Percentiles rank a stretch among this genome's conserved stretches.
phyloP scores from a whole-genome alignment of 1,140 invertebrate species.

The Lordiphosa stackelbergi region DNA sequence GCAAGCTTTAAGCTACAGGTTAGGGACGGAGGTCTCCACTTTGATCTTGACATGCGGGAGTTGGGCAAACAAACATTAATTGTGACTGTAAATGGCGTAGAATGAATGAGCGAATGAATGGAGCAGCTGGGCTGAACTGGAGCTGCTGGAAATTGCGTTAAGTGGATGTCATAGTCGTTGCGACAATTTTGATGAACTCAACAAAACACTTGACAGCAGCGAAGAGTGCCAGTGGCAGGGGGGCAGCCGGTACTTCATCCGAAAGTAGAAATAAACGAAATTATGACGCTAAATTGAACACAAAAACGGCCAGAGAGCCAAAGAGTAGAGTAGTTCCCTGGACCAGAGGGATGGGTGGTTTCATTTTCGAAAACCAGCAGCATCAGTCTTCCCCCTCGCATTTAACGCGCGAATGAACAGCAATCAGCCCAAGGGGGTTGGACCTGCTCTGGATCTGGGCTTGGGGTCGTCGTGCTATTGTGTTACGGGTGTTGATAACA shows the following conservation, averaged over 20 bases:
- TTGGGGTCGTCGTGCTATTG: conserved; percentile 39
- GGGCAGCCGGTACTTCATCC: conserved; percentile 5
- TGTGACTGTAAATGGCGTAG: conserved; percentile 72
- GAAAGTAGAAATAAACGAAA: conserved; percentile 62
- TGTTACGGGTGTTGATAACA: conserved; percentile 40
- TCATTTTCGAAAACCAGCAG: conserved; percentile 34
- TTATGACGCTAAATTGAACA: conserved; percentile 75
- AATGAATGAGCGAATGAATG: conserved; percentile 30
- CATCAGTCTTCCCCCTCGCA: conserved; percentile 27
- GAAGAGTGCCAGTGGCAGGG: conserved; percentile 12
- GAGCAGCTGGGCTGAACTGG: conserved; percentile 27
- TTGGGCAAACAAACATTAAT: conserved; percentile 68
- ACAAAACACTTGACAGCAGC: conserved; percentile 70
- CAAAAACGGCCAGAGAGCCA: conserved; percentile 62
- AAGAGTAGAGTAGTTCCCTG: conserved; percentile 53
- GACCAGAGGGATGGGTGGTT: conserved; percentile 16
- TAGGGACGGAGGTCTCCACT: conserved; percentile 17
- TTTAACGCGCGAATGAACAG: conserved; percentile 70
- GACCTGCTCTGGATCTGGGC: conserved; percentile 15
- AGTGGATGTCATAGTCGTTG: conserved; percentile 54
- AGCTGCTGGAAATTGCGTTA: conserved; percentile 62
- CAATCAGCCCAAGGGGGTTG: conserved; percentile 45
- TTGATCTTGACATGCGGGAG: conserved; percentile 62
- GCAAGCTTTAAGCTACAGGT: conserved; percentile 43
- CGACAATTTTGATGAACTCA: conserved; percentile 75